Conservation (phyloP, 2,888 invertebrate species). For the Leucoma salicis region DNA sequence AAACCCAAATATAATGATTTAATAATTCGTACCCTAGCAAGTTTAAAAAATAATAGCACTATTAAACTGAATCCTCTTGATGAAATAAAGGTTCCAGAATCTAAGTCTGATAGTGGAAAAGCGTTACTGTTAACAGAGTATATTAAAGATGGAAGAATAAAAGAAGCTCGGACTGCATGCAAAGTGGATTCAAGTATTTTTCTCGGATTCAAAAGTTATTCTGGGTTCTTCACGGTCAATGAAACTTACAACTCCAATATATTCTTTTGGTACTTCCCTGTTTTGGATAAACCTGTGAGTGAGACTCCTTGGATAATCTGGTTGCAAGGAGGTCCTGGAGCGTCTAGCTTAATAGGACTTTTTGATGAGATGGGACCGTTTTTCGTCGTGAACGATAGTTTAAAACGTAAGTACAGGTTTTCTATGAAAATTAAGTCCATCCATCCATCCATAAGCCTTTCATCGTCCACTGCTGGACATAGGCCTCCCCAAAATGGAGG, state of each 20-base stretch:
- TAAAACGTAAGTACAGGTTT: slow-evolving; percentile 46
- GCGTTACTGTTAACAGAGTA: slow-evolving; percentile 64
- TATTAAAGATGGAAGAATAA: slow-evolving; percentile 55
- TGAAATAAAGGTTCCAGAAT: slow-evolving; percentile 16
- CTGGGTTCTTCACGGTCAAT: slow-evolving; percentile 86
- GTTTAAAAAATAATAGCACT: too few relatives aligned
- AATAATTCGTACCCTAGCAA: too few relatives aligned
- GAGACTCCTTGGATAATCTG: slow-evolving; percentile 89
- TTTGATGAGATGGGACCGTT: slow-evolving; percentile 74
- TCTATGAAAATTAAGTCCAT: too few relatives aligned
- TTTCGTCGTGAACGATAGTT: slow-evolving; percentile 28
- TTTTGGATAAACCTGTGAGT: slow-evolving; percentile 55
- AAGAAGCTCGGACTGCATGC: slow-evolving; percentile 58
- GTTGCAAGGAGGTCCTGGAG: slow-evolving; percentile 95
- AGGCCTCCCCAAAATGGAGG: too few relatives aligned
- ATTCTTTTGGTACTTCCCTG: slow-evolving; percentile 94
- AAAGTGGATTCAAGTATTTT: slow-evolving; percentile 53
- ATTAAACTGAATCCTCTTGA: too few relatives aligned
- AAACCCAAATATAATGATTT: background rate
- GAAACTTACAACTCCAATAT: slow-evolving; percentile 87
- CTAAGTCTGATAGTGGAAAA: slow-evolving; percentile 45
- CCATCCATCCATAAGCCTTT: too few relatives aligned
- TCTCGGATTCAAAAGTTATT: slow-evolving; percentile 70
- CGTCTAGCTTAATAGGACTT: slow-evolving; percentile 81
- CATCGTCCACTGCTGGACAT: too few relatives aligned